These are phyloP conservation scores for Echinops telfairi DNA, from an alignment of 2,113 vertebrate genomes.

Conservation along the genomic window DNA sequence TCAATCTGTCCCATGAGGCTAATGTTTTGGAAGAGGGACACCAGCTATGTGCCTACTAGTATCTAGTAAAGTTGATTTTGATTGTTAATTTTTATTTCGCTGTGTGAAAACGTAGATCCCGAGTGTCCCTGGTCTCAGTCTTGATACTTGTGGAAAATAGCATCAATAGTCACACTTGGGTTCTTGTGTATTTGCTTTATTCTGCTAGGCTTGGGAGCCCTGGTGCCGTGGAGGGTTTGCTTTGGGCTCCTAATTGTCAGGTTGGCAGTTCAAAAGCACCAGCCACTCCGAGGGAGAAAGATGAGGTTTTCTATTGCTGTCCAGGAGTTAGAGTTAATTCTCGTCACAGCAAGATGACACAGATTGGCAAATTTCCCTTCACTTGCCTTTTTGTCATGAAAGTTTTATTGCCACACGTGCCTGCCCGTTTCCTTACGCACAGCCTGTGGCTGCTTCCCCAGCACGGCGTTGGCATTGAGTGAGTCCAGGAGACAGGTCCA, in stretches of 20 bases:
- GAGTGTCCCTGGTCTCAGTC: too few species aligned
- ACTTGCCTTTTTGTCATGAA: neutral
- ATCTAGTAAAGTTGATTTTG: neutral
- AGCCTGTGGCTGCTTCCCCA: neutral
- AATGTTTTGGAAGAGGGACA: neutral
- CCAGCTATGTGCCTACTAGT: neutral
- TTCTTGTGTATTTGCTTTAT: too few species aligned
- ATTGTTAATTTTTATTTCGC: neutral
- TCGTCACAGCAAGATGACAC: neutral
- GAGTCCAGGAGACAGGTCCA: neutral
- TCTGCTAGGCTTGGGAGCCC: too few species aligned
- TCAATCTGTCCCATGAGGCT: neutral
- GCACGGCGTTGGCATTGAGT: too few species aligned
- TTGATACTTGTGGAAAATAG: too few species aligned
- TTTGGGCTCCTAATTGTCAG: too few species aligned
- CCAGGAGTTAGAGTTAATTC: neutral
- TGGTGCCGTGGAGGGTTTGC: too few species aligned
- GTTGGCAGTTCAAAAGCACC: too few species aligned
- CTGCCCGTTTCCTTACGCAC: accelerated
- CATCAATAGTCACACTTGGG: too few species aligned
- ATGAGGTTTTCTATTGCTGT: too few species aligned
- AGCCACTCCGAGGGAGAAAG: too few species aligned
- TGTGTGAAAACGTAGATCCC: neutral
- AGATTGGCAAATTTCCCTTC: neutral
- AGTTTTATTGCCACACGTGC: neutral